A percentile compares a stretch with the other conserved stretches of the same genome.
Conservation (phyloP, 2,888 invertebrate species). For the Standfussiana lucernea region DNA sequence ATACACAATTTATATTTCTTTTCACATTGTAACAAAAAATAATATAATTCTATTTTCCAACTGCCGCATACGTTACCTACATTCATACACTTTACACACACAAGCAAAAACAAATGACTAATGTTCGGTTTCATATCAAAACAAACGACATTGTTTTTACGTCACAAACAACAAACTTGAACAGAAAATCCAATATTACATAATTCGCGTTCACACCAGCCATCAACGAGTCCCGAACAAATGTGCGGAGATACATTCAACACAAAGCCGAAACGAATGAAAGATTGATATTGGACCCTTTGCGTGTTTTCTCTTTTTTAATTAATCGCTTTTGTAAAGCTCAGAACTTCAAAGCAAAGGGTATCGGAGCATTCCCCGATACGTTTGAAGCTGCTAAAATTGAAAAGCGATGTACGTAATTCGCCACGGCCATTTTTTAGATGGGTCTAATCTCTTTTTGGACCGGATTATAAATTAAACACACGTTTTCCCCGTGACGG, state of each 20-base stretch:
- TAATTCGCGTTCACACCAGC: constrained; percentile 48
- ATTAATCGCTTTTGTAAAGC: constrained; percentile 80
- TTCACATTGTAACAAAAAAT: not conserved
- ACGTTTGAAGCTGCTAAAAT: constrained; percentile 70
- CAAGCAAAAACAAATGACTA: constrained; percentile 22
- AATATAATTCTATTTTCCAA: not conserved
- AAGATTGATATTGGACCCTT: constrained; percentile 76
- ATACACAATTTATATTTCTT: not conserved
- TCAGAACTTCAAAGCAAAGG: constrained; percentile 78
- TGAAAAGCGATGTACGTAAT: constrained; percentile 68
- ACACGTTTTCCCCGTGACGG: constrained; percentile 30
- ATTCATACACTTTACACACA: constrained; percentile 18
- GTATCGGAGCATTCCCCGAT: constrained; percentile 69
- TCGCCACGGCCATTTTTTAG: constrained; percentile 60
- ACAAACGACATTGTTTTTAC: constrained; percentile 47
- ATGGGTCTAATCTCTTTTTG: constrained; percentile 55
- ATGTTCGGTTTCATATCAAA: constrained; percentile 44
- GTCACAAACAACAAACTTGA: constrained; percentile 50
- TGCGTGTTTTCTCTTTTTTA: constrained; percentile 76
- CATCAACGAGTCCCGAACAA: constrained; percentile 52
- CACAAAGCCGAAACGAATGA: constrained; percentile 66
- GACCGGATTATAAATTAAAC: constrained; percentile 58
- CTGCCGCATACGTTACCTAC: too few species aligned
- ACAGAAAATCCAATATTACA: constrained; percentile 59
- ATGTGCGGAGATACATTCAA: constrained; percentile 58